phyloP scores from a whole-genome alignment of 2,888 invertebrate species.

The Drosophila birchii region DNA sequence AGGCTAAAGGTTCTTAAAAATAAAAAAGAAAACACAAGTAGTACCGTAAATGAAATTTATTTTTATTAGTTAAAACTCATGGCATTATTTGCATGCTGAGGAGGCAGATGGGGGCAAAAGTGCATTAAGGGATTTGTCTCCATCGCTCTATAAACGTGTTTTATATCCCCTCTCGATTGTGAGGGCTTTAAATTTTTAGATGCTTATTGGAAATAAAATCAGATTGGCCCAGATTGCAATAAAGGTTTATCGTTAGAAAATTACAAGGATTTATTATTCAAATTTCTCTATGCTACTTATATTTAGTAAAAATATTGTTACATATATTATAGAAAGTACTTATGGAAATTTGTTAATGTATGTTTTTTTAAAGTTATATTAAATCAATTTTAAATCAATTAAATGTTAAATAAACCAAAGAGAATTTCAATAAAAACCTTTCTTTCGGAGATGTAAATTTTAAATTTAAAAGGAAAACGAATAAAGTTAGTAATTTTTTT shows the following conservation, averaged over 20 bases:
- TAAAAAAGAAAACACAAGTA: conserved; percentile 43
- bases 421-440: no score
- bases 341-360: no score
- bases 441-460: no score
- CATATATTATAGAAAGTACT: no score
- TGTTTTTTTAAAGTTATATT: no score
- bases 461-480: no score
- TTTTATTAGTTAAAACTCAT: conserved; percentile 59
- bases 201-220: not conserved
- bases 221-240: not conserved
- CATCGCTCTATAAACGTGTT: not conserved
- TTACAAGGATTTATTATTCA: not conserved
- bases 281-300: no score
- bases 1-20: conserved; percentile 56
- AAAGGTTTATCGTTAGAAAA: not conserved
- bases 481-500: no score
- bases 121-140: conserved; percentile 33
- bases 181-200: conserved; percentile 9
- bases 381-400: no score
- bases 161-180: conserved; percentile 8
- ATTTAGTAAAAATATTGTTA: not conserved
- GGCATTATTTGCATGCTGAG: conserved; percentile 35
- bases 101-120: not conserved
- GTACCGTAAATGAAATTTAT: conserved; percentile 70
- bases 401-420: no score